Evolutionary conservation across 2,888 invertebrate species (phyloP), one percentile per base, ranked within the genome.

Genomic region (Ophion costatus): DNA sequence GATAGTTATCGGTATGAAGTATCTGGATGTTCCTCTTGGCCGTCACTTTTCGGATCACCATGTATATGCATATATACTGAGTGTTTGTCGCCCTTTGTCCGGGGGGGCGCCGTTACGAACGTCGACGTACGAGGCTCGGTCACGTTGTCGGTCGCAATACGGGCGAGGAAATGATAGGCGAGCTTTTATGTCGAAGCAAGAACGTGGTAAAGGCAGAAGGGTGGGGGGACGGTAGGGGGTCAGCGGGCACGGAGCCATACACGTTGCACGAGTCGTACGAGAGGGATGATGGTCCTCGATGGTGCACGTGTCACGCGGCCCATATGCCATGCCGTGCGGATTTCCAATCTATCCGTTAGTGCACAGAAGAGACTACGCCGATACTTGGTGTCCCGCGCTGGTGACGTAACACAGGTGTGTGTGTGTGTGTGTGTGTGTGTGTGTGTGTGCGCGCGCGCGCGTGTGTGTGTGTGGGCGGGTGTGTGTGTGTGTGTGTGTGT

Each of bases 241-340:
- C 17, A 17, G 5, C 17, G 17, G 14, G 17, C 17, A 14, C 51
- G 17, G 17, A 5, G 17, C 5, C 51, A 51, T 51, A 17, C 45
- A 59, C 33, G 70, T 29, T 29, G 22, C 51, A 14, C 59, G 70
- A 79, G 70, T 51, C 4, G 33, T 45, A 42, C 22, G 38, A 56
- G 42, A 75, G 70, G 84, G 78, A 74, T 70, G 78, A 57, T 81
- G 81, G 78, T 70, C 77, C 51, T 51, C 51, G 51, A 17, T 0
- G 57, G n/a, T 81, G 89, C 89, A 90, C 88, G 89, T 90, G 90
- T 90, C 89, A 17, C 51, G 17, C 14, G 88, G 87, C 88, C 89
- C 90, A 88, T 88, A 88, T 86, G 84, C 79, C 85, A 87, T 86
- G 84, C 79, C 85, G 85, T 85, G 86, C 88, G 87, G 88, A 88